phyloP scores from a whole-genome alignment of 1,140 invertebrate genomes.

The Sycobia sp. region DNA sequence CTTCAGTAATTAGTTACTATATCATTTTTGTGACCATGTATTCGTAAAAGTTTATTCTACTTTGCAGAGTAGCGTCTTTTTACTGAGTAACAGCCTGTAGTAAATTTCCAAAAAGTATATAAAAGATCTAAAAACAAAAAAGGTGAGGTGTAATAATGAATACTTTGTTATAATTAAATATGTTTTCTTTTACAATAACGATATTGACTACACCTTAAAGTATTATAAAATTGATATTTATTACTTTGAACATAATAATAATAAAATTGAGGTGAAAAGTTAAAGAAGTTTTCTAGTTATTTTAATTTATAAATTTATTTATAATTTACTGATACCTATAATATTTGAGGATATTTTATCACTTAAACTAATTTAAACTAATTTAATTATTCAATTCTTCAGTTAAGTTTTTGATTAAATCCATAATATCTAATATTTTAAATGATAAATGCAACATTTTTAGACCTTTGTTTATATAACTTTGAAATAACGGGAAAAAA shows the following conservation, averaged over 20 bases:
- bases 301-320: neutral
- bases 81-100: too few relatives aligned
- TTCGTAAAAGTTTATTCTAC: constrained; percentile 10
- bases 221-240: constrained; percentile 32
- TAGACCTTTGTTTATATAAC: too few relatives aligned
- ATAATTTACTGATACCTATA: too few relatives aligned
- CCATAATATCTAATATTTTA: too few relatives aligned
- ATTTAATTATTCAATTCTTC: too few relatives aligned
- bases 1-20: constrained; percentile 23
- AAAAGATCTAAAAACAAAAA: constrained; percentile 21
- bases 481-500: too few relatives aligned
- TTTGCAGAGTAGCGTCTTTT: constrained; percentile 4
- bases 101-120: too few relatives aligned
- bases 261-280: constrained; percentile 24
- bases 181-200: constrained; percentile 9
- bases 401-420: too few relatives aligned
- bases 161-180: constrained; percentile 12
- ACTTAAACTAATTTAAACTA: too few relatives aligned
- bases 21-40: constrained; percentile 20
- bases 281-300: neutral
- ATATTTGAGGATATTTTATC: too few relatives aligned
- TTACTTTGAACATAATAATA: constrained; percentile 28
- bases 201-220: constrained; percentile 16
- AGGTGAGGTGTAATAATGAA: constrained; percentile 5
- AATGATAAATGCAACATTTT: too few relatives aligned